phyloP scores from a whole-genome alignment of 1,140 invertebrate genomes.

The Teleogryllus occipitalis region DNA sequence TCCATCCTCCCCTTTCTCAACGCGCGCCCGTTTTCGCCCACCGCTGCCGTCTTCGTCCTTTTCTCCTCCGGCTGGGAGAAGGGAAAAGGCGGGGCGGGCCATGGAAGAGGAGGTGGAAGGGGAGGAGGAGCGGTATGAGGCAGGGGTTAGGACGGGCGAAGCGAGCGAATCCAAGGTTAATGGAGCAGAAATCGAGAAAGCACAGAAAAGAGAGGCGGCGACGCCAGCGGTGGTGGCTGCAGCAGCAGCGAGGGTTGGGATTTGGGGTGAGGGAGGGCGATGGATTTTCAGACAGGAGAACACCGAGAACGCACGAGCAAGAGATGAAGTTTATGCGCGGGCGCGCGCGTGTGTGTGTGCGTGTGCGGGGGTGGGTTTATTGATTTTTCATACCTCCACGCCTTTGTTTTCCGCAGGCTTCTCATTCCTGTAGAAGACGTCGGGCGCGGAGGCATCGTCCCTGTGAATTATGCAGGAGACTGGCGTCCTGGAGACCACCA shows the following conservation, averaged over 20 bases:
- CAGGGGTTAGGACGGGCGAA: too few species aligned
- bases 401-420: neutral
- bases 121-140: neutral
- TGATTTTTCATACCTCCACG: neutral
- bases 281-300: too few species aligned
- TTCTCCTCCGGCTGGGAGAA: neutral
- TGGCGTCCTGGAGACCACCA: too few species aligned
- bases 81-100: neutral
- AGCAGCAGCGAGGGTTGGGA: too few species aligned
- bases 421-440: too few species aligned
- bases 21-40: too few species aligned
- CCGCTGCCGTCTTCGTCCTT: neutral
- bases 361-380: neutral
- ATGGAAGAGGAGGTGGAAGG: neutral
- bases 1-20: neutral
- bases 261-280: too few species aligned
- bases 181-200: constrained; percentile 3
- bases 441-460: too few species aligned
- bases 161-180: neutral
- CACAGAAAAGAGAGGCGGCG: neutral
- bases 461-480: too few species aligned
- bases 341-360: neutral
- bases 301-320: neutral
- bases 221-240: neutral
- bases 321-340: neutral